Evolutionary conservation across 2,797 vertebrate genomes (phyloP), one percentile per base, ranked within the genome.

Genomic region (Atherinosoma microstoma): DNA sequence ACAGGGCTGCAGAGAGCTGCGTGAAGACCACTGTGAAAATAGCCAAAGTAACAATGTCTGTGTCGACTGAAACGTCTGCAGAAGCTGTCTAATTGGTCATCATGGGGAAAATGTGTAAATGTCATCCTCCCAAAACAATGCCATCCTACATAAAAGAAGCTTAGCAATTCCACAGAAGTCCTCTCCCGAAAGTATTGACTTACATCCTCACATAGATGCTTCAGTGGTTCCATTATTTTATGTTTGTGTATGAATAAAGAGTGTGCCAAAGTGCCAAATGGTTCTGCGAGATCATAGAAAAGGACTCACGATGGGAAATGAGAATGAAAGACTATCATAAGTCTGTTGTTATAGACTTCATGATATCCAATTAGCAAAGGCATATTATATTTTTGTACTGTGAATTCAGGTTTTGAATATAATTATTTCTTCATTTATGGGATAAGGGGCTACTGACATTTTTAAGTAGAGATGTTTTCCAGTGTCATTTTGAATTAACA

Each of bases 11-110:
- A 0, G 97, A 99, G 87, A 99, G 96, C 93, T 99, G 97, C 70
- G 98, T 99, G 92, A 99, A 99, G 95, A 99, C 96, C 96, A 99
- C 98, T 88, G 98, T 99, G 95, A 99, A 99, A 97, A 99, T 99
- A 87, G 98, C 98, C 96, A 99, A 99, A 98, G 97, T 99, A 87
- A 99, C 98, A 76, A 99, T 99, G 96, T 99, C 98, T 77, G 98
- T 99, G 80, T 99, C 98, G 24, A 98, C 98, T n/a, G 98, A 99
- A 92, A 98, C 97, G 1, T 98, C 98, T 75, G 97, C 97, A 2
- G 98, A 99, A 92, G 97, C 98, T 0, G 95, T 99, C 74, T 96
- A 91, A 94, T 70, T 76, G 76, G 75, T 71, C 45, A 5, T 42
- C 65, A 64, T 0, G 1, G 1, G 67, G 51, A 57, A 75, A 70